phyloP scores from a whole-genome alignment of 2,888 invertebrate species.

The Anorthoa munda region DNA sequence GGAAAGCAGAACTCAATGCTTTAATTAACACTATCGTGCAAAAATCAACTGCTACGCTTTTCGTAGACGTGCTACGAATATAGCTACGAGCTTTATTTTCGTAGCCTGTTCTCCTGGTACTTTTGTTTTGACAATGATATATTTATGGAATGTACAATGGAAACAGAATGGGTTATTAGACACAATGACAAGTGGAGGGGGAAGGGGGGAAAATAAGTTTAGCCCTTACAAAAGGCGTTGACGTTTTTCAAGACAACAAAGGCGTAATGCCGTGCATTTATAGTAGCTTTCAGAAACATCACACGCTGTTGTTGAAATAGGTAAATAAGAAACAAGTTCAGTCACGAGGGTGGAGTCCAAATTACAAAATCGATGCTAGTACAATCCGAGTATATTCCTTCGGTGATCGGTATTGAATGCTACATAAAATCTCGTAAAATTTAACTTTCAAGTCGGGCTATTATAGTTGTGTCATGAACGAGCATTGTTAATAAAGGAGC shows the following conservation, averaged over 20 bases:
- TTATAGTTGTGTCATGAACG: conserved; percentile 2
- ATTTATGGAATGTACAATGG: conserved; percentile 38
- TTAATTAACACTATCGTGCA: conserved; percentile 58
- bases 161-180: conserved; percentile 27
- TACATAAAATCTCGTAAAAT: not conserved
- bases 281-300: conserved; percentile 34
- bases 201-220: conserved; percentile 20
- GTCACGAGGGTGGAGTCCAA: conserved; percentile 34
- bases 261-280: conserved; percentile 27
- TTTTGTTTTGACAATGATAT: conserved; percentile 45
- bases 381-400: conserved; percentile 30
- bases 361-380: conserved; percentile 57
- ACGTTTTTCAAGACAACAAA: conserved; percentile 37
- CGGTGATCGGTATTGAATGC: conserved; percentile 20
- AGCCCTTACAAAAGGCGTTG: no score
- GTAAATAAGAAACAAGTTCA: conserved; percentile 24
- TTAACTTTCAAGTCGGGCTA: conserved; percentile 3
- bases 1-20: conserved; percentile 32
- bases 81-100: conserved; percentile 46
- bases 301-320: conserved; percentile 24
- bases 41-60: conserved; percentile 65
- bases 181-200: not conserved
- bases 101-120: conserved; percentile 40
- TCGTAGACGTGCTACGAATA: conserved; percentile 68
- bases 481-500: conserved; percentile 6